Percentiles rank a stretch among this genome's conserved stretches.
Conservation (phyloP, 2,888 invertebrate species). For the Invenusta paracnida region DNA sequence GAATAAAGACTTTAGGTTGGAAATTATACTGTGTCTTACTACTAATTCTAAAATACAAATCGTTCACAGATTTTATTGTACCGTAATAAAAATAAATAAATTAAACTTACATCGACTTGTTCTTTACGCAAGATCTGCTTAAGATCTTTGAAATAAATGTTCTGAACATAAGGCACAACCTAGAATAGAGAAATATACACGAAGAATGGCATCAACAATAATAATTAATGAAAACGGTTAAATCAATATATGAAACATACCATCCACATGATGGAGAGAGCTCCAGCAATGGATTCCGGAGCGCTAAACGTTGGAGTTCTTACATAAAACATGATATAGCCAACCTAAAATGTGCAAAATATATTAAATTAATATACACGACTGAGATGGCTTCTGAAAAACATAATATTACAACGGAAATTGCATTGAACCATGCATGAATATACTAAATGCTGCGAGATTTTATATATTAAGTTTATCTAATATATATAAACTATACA, state of each 20-base stretch:
- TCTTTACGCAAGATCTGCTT: conserved; percentile 96
- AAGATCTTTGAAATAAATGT: conserved; percentile 97
- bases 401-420: too few relatives aligned
- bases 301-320: conserved; percentile 90
- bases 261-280: conserved; percentile 91
- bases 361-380: too few relatives aligned
- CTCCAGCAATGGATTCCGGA: conserved; percentile 86
- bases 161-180: conserved; percentile 95
- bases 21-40: too few relatives aligned
- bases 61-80: too few relatives aligned
- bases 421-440: too few relatives aligned
- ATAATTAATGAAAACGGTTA: neutral
- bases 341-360: conserved; percentile 66
- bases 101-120: conserved; percentile 77
- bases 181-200: conserved; percentile 57
- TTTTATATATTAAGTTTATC: too few relatives aligned
- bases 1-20: too few relatives aligned
- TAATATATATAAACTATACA: too few relatives aligned
- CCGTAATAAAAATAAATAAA: too few relatives aligned
- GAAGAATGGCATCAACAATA: neutral
- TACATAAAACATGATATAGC: conserved; percentile 98
- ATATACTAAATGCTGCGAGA: too few relatives aligned
- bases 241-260: conserved; percentile 62
- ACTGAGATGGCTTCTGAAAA: too few relatives aligned
- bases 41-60: too few relatives aligned